Base-by-base conservation (phyloP, 2,888 invertebrate genomes). In the Ptychoptera contaminata region DNA sequence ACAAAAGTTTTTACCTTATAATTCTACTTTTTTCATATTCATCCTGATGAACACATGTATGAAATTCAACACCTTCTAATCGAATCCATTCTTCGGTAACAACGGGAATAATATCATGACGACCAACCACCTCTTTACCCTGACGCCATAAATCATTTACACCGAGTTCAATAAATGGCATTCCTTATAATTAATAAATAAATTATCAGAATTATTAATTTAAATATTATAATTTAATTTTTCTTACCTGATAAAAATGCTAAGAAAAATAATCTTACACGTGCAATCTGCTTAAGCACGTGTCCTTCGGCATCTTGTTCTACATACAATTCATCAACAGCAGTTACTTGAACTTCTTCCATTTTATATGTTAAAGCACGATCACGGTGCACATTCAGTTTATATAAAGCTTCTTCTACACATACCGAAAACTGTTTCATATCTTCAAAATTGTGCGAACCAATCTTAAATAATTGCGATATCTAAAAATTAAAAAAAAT, bases 31-130 rank as follows among this genome's bases (percentile, higher is more conserved):
- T 73, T 50, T 87, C 79, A 63, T 92, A 97, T 55, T 91, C 90
- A 48, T 88, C 83, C 55, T 84, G 83, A 59, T 93, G 86, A 42
- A 97, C 87, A 61, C 88, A 87, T 44, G 82, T 80, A 68, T 97
- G 96, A 65, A 98, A 94, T 65, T 96, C 93, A 0, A 88, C 79
- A 41, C 81, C 77, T 68, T 98, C 96, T 44, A 97, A 75, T 36
- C 92, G 79, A 59, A 98, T 98, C 98, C 98, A 99, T 68, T 98
- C 93, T 68, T 99, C 98, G 0, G 98, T 98, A 49, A 87, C 87
- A 14, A 92, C 91, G 16, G 98, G 97, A 61, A 98, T 93, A 63
- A 99, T 98, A 68, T 99, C 98, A 67, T 96, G 94, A 4, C 98
- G 74, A 0, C 98, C 94, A 2, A 98, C 98, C 43, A 99, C 94